These are phyloP conservation scores for Agriotes lineatus DNA, from an alignment of 2,888 invertebrate species.

Conservation along the genomic window DNA sequence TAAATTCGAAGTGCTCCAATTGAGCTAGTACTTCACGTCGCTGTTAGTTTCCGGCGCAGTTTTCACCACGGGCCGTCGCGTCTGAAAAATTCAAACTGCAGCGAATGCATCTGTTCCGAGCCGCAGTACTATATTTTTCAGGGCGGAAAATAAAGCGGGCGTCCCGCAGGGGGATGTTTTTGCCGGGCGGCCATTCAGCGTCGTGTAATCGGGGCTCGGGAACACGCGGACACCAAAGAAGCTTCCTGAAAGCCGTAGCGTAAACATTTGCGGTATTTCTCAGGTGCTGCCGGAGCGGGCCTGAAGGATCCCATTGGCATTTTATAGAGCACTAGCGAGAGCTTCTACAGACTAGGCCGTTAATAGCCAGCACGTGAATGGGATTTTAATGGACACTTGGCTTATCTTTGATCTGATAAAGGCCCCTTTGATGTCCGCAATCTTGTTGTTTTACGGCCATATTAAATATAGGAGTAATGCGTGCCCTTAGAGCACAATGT, in stretches of 20 bases:
- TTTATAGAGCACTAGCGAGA: constrained; percentile 6
- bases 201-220: neutral
- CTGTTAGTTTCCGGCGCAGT: neutral
- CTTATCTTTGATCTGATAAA: constrained; percentile 6
- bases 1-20: too few species aligned
- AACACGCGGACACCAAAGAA: neutral
- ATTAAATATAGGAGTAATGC: neutral
- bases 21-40: neutral
- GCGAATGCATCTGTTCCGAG: neutral
- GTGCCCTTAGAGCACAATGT: too few species aligned
- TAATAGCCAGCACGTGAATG: constrained; percentile 4
- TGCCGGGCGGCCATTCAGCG: neutral
- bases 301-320: constrained; percentile 4
- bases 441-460: neutral
- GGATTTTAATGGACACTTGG: constrained; percentile 8
- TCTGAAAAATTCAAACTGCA: neutral
- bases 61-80: neutral
- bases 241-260: constrained; percentile 7
- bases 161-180: constrained; percentile 1
- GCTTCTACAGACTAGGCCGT: constrained; percentile 2
- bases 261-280: constrained; percentile 23
- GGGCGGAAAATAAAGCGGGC: neutral
- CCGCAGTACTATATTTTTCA: neutral
- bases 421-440: neutral
- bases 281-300: constrained; percentile 7